A percentile compares a stretch with the other conserved stretches of the same genome.
These are phyloP conservation scores for Loxodonta africana DNA, from an alignment of 2,113 vertebrate species.

Conservation along the genomic window DNA sequence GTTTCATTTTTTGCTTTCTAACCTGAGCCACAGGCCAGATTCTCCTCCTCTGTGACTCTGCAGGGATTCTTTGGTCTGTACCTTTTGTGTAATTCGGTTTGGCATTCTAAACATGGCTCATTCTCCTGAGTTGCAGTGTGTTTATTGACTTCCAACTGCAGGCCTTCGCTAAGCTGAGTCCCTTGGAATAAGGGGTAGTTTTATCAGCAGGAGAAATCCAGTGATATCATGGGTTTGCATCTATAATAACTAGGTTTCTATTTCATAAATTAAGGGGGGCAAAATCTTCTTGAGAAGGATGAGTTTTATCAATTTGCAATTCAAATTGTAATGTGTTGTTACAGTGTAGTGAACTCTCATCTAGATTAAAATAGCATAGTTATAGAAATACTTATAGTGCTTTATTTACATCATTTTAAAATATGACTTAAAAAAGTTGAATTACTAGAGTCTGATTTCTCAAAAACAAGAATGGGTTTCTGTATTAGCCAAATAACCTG, in stretches of 20 bases:
- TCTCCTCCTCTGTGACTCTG: slow-evolving; percentile 68
- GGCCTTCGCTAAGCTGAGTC: background rate
- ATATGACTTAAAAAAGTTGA: slow-evolving; percentile 34
- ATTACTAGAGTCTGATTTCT: slow-evolving; percentile 50
- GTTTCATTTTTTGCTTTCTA: slow-evolving; percentile 75
- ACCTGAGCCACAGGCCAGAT: slow-evolving; percentile 68
- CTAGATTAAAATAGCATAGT: background rate
- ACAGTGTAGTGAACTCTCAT: background rate
- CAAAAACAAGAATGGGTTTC: background rate
- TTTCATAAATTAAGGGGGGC: background rate
- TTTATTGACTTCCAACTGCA: slow-evolving; percentile 50
- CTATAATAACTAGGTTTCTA: slow-evolving; percentile 21
- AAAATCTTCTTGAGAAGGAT: slow-evolving; percentile 42
- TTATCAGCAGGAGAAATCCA: slow-evolving; percentile 58
- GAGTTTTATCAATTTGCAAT: slow-evolving; percentile 33
- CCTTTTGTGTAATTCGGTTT: slow-evolving; percentile 69
- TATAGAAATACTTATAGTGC: background rate
- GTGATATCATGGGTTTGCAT: background rate
- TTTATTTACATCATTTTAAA: slow-evolving; percentile 4
- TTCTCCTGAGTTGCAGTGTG: slow-evolving; percentile 27
- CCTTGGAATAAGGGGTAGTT: background rate
- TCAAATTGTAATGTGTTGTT: background rate
- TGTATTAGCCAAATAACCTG: background rate
- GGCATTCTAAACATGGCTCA: slow-evolving; percentile 59
- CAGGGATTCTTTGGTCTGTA: slow-evolving; percentile 52